Percentiles rank a stretch among this genome's conserved stretches.
Conservation (phyloP, 2,113 vertebrate species). For the Fulmarus glacialis region DNA sequence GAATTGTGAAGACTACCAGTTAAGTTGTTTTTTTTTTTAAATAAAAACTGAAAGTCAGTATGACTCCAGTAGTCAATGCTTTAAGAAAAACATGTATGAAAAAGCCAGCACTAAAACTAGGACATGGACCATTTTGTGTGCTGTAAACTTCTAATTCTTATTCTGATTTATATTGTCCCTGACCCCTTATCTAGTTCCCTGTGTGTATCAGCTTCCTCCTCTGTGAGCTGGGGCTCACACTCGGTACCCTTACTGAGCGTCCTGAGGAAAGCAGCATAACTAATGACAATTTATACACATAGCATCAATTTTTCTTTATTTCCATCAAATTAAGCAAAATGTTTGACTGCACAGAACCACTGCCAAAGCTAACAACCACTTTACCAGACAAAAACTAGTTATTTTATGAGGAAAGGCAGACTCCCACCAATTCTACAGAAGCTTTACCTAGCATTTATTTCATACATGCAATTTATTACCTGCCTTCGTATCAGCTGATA, state of each 20-base stretch:
- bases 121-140: background rate
- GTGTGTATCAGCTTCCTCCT: background rate
- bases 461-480: background rate
- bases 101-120: background rate
- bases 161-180: background rate
- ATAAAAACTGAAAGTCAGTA: background rate
- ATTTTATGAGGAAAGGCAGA: background rate
- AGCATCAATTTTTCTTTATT: background rate
- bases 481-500: background rate
- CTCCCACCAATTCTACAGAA: background rate
- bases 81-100: background rate
- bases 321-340: background rate
- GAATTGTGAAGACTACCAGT: background rate
- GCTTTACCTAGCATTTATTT: background rate
- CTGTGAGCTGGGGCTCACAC: background rate
- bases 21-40: background rate
- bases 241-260: background rate
- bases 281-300: fast-evolving
- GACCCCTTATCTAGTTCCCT: background rate
- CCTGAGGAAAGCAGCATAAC: background rate
- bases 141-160: background rate
- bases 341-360: background rate
- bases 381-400: background rate
- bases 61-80: background rate
- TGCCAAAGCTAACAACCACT: background rate